Evolutionary conservation across 2,888 invertebrate genomes (phyloP), one percentile per base, ranked within the genome.

Genomic region (Linnaemya tessellans): DNA sequence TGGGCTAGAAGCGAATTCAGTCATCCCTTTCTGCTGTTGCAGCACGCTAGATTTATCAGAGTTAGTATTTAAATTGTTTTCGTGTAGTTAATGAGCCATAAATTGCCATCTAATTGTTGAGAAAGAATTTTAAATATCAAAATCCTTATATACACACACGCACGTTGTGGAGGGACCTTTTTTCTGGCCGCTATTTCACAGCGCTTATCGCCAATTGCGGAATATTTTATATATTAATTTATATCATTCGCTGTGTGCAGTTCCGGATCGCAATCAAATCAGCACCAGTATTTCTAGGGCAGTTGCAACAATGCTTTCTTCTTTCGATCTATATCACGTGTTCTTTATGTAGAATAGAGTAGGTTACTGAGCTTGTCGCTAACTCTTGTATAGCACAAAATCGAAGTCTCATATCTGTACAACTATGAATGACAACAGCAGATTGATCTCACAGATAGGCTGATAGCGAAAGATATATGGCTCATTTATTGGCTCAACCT

Each of bases 71-170:
- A 85, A 85, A 85, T 85, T 79, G 82, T 67, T 65, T 83, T 83
- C 65, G 71, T 85, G 82, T 30, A 75, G 80, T 85, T 85, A 82
- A 85, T 85, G 85, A 85, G 75, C 82, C 82, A 85, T 85, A 85
- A 85, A 85, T 85, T 85, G 85, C 82, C 85, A 85, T 85, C 80
- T 85, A 82, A 85, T 85, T 85, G 82, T 77, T 80, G 71, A 75
- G 79, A 65, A 71, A 54, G 85, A 85, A 85, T 85, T 75, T 80
- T 75, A 85, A 85, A 82, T 82, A 85, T 80, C 49, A 65, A 80
- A 75, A 82, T 85, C 74, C n/a, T 38, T 41, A n/a, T 65, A 58
- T 41, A n/a, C 54, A 11, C 25, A 25, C 10, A n/a, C 8, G 8
- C 10, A 35, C 7, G 56, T 43, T 46, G n/a, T 22, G 8, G 18